phyloP scores from a whole-genome alignment of 2,888 invertebrate species.

The Neocrepidodera transversa region DNA sequence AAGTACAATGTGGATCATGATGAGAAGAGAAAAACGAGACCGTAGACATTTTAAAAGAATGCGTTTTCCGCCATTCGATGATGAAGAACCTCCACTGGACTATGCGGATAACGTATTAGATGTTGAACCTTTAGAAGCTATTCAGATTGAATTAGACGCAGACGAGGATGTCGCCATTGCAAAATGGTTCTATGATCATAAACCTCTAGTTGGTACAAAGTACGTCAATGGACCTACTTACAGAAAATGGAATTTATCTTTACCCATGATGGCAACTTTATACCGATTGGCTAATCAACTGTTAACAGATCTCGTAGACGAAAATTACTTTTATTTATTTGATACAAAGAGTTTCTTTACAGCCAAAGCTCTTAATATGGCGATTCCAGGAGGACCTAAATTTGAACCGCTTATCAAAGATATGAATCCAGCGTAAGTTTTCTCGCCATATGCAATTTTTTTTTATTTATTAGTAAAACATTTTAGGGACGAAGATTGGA shows the following conservation, averaged over 20 bases:
- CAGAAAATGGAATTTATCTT: slow-evolving; percentile 91
- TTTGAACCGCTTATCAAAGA: slow-evolving; percentile 99
- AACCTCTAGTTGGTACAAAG: slow-evolving; percentile 90
- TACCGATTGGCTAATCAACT: slow-evolving; percentile 98
- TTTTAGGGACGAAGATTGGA: slow-evolving; percentile 98
- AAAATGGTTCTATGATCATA: slow-evolving; percentile 99
- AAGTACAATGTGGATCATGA: slow-evolving; percentile 99
- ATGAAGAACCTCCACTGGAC: slow-evolving; percentile 99
- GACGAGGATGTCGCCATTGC: slow-evolving; percentile 91
- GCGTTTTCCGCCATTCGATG: slow-evolving; percentile 99
- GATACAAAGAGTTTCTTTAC: slow-evolving; percentile 99
- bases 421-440: slow-evolving; percentile 84
- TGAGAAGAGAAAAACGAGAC: slow-evolving; percentile 98
- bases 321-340: slow-evolving; percentile 98
- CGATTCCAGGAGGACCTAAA: slow-evolving; percentile 99
- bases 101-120: slow-evolving; percentile 99
- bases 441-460: slow-evolving; percentile 13
- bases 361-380: slow-evolving; percentile 99
- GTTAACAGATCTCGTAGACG: slow-evolving; percentile 96
- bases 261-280: slow-evolving; percentile 97
- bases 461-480: slow-evolving; percentile 16
- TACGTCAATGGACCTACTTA: slow-evolving; percentile 97
- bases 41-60: slow-evolving; percentile 98
- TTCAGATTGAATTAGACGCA: slow-evolving; percentile 95
- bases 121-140: slow-evolving; percentile 98